Evolutionary conservation across 37 sponge, comb jelly and placozoan species (phyloP).

Genomic region (Sycon ciliatum): DNA sequence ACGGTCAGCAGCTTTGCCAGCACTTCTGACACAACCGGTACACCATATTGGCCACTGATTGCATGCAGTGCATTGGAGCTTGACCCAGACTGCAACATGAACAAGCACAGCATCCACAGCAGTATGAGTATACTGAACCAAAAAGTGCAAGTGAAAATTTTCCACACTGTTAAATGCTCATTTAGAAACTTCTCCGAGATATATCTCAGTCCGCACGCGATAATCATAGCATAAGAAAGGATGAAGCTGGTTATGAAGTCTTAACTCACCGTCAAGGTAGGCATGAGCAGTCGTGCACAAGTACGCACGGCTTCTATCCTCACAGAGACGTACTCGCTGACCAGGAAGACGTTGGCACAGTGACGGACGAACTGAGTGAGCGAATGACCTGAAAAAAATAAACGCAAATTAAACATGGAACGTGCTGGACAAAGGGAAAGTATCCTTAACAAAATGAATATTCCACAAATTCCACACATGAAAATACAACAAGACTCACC

Average conservation of each 20-base stretch:
- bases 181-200: slow-evolving; percentile 8
- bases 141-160: no score
- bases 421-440: no score
- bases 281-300: slow-evolving; percentile 61
- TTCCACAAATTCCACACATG: neutral
- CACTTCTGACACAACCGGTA: slow-evolving; percentile 78
- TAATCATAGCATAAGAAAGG: no score
- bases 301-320: slow-evolving; percentile 74
- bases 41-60: no score
- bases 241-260: no score
- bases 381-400: slow-evolving; percentile 33
- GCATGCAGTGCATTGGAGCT: no score
- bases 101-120: neutral
- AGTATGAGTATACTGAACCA: neutral
- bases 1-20: slow-evolving; percentile 64
- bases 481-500: slow-evolving; percentile 15
- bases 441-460: neutral
- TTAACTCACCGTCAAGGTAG: slow-evolving; percentile 42
- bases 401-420: no score
- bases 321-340: slow-evolving; percentile 42
- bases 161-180: slow-evolving; percentile 17
- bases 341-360: slow-evolving; percentile 64
- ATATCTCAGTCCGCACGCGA: no score
- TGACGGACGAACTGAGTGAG: slow-evolving; percentile 66
- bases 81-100: no score